Evolutionary conservation across 2,797 vertebrate genomes (phyloP), one percentile per base, ranked within the genome.

Genomic region (Sciurus vulgaris): DNA sequence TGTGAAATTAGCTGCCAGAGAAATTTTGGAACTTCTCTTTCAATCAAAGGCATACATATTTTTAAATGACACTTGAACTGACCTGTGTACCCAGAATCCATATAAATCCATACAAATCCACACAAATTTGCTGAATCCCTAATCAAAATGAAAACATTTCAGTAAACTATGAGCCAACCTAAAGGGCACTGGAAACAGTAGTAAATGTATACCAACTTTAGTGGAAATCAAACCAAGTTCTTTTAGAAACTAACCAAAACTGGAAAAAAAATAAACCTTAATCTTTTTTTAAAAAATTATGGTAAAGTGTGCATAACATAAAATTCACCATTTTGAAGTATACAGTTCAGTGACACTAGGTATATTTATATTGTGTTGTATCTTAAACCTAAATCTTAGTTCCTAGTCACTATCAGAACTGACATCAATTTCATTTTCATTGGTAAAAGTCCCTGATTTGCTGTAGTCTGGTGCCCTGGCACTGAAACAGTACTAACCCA

Each of bases 381-480:
- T 33, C 26, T 44, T 56, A 82, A 72, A 96, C 20, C 28, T 44
- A 15, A 47, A 44, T 74, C 78, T 77, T 86, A 88, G 69, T 93
- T 76, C 79, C 73, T 89, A 28, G 28, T 92, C 78, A 84, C 72
- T 30, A 35, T 85, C 18, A 41, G 63, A 95, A 70, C 41, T 59
- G 56, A 86, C 83, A 65, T 33, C 35, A 44, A 4, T 91, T 91
- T 73, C 82, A 83, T 96, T 93, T 65, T 94, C 72, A 20, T 35
- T 94, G 79, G 38, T 90, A 63, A 91, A 84, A 69, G 10, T 17
- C 28, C 28, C 54, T 79, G 17, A 54, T 35, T 72, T 44, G 49
- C 38, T 38, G 5, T 30, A 0, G 30, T 28, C 44, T 91, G 51
- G 38, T 18, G 1, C 44, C 33, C 17, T 59, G 38, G 28, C 63